Base-by-base conservation (phyloP, 2,113 vertebrate species). In the Pterocles gutturalis region DNA sequence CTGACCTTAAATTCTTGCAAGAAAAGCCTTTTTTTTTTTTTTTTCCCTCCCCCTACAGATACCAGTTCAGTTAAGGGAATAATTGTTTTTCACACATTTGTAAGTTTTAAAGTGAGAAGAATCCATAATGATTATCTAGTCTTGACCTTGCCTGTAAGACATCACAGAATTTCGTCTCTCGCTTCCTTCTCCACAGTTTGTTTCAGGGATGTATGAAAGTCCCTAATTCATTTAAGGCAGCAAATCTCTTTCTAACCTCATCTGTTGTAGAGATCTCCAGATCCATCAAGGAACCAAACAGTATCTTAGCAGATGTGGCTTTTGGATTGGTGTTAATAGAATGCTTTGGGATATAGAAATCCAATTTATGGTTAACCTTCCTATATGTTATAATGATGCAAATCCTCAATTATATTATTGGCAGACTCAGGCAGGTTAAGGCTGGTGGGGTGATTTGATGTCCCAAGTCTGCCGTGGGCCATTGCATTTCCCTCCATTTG, bases 341-440 rank as follows among this genome's bases (percentile, higher is more conserved):
- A n/a, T 15, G 13, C 15, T 8, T 62, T 10, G 60, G 55, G 60
- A 28, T 21, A 19, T 1, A 28, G n/a, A 41, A 70, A 41, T 46
- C 8, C 36, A 16, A 2, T 67, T 66, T n/a, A 6, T 16, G n/a
- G 41, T 21, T 58, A 1, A 0, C 8, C 17, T 41, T 79, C 22
- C 38, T 6, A 1, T 8, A 24, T 34, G 13, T 4, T 29, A 1
- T 9, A 10, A 9, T 3, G 34, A 19, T 17, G 29, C 22, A 67
- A 69, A 81, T 53, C 43, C 22, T 9, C 7, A 31, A 72, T 53
- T 4, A 3, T 2, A 1, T 31, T 24, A 3, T 13, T 64, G 53
- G 10, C 13, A 34, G 26, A 13, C 4, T 77, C 22, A 1, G 1
- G 54, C 8, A 3, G 38, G 9, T 2, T 36, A 12, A 41, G 22